These are phyloP conservation scores for Hylyphantes graminicola DNA, from an alignment of 1,140 invertebrate species.

Conservation along the genomic window DNA sequence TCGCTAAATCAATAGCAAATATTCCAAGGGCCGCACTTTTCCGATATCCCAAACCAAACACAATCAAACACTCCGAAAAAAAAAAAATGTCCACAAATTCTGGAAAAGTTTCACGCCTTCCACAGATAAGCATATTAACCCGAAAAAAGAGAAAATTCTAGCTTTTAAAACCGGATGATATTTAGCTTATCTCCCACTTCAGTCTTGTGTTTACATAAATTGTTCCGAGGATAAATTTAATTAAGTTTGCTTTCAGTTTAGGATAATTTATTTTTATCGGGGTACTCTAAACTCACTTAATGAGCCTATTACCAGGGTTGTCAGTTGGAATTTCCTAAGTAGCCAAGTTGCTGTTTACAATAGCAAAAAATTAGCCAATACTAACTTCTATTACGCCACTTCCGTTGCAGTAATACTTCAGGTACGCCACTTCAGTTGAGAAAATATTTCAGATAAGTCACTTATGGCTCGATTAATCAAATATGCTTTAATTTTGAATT, in stretches of 20 bases:
- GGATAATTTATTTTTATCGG: conserved; percentile 28
- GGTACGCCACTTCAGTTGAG: too few species aligned
- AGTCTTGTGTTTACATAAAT: conserved; percentile 18
- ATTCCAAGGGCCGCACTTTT: too few species aligned
- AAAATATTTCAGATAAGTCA: too few species aligned
- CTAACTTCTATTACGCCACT: too few species aligned
- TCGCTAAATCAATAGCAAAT: too few species aligned
- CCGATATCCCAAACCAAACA: neutral
- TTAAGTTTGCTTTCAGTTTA: conserved; percentile 23
- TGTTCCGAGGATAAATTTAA: conserved; percentile 6
- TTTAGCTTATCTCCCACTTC: conserved; percentile 27
- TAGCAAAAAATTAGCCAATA: too few species aligned
- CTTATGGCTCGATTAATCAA: too few species aligned
- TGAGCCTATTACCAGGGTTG: neutral
- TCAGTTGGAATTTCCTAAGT: too few species aligned
- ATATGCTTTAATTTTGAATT: too few species aligned
- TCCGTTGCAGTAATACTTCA: too few species aligned
- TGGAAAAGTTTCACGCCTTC: conserved; percentile 24
- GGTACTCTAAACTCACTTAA: conserved; percentile 3
- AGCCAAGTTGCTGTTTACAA: too few species aligned
- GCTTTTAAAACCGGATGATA: conserved; percentile 31
- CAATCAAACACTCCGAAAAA: neutral
- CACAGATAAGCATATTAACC: conserved; percentile 17
- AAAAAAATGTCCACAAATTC: neutral
- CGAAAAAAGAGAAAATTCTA: neutral